Base-by-base conservation (phyloP, 2,888 invertebrate genomes). In the Cyclophora albipunctata region DNA sequence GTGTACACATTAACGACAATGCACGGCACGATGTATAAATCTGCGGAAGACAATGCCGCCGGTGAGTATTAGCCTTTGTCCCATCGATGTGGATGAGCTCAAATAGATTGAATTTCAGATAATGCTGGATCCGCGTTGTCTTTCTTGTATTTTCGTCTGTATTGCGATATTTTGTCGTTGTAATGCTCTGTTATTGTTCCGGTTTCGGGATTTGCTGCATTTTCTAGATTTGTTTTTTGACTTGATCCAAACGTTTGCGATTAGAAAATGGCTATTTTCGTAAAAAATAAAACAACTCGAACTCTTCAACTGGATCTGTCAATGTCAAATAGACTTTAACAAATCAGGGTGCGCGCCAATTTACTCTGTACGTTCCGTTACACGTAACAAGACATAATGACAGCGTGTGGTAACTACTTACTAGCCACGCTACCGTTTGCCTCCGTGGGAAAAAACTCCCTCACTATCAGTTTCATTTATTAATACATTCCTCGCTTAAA, bases 71-170 rank as follows among this genome's bases (percentile, higher is more conserved):
- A 80, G 78, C 82, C 81, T 80, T 82, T 83, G 84, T 81, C 71
- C 71, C 76, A 75, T 79, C 80, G 83, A 83, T 81, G 77, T 80
- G 79, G 79, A 79, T 75, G 77, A 73, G 75, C 80, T 79, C 78
- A 80, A 83, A 83, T 81, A 85, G 83, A 84, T 85, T 82, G 84
- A 81, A 84, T 82, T 79, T 77, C 75, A 80, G 84, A 85, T 86
- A 85, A 84, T 82, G 76, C 78, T 71, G 71, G 73, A 75, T 34
- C 43, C 43, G 73, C 74, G 78, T 72, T 72, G 64, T 61, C 62
- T 67, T 77, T 75, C 81, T 84, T 81, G 81, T 82, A 78, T 82
- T 83, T 73, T 55, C 53, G 45, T 60, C 64, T 67, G 66, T 66
- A 69, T 63, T 56, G 63, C 60, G 54, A 62, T 67, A 64, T 64